Percentiles rank a stretch among this genome's conserved stretches.
Evolutionary conservation across 2,888 invertebrate species (phyloP).

Genomic region (Sphinx pinastri): DNA sequence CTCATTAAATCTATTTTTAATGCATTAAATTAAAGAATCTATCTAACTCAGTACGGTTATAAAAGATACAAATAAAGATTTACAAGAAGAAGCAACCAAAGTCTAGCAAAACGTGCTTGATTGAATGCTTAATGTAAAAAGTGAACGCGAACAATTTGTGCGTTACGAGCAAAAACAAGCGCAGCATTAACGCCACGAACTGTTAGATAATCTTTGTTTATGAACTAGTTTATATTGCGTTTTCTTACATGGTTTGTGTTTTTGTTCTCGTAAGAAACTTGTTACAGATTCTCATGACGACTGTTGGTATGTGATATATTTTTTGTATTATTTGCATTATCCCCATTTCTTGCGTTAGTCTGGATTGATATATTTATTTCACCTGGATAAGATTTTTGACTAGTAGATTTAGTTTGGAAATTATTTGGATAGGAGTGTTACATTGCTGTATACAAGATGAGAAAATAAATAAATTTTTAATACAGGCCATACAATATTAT

Average conservation of each 20-base stretch:
- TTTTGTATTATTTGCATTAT: neutral
- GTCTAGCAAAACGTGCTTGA: conserved; percentile 28
- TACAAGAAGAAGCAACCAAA: neutral
- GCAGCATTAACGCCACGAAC: conserved; percentile 20
- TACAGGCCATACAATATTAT: no score
- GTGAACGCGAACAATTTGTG: conserved; percentile 29
- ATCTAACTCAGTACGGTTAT: no score
- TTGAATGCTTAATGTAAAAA: conserved; percentile 28
- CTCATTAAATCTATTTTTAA: no score
- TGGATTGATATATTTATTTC: no score
- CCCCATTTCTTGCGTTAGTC: no score
- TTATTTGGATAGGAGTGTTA: no score
- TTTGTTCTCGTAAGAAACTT: conserved; percentile 21
- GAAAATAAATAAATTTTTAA: no score
- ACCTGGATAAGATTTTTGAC: no score
- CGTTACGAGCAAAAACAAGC: conserved; percentile 28
- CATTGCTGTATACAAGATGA: no score
- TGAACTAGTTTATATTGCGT: conserved; percentile 24
- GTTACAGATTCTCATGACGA: conserved; percentile 14
- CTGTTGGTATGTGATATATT: conserved; percentile 1
- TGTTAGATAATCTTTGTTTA: conserved; percentile 26
- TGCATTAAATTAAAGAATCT: no score
- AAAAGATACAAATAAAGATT: no score
- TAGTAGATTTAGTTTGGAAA: no score
- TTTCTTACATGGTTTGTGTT: conserved; percentile 1